phyloP scores from a whole-genome alignment of 2,113 vertebrate species.

The Phasianus colchicus region DNA sequence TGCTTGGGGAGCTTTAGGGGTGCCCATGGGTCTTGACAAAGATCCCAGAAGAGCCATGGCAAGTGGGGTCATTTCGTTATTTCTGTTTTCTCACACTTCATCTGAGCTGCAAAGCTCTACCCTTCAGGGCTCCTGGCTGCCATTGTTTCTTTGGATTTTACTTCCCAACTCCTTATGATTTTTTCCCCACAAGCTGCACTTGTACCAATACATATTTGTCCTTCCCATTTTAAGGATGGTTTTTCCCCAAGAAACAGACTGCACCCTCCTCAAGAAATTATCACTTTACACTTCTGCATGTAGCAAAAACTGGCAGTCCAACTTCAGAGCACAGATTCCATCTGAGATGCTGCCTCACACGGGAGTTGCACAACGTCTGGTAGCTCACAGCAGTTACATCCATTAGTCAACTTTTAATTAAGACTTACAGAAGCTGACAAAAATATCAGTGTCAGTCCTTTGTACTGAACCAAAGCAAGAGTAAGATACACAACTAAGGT shows the following conservation, averaged over 20 bases:
- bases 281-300: rapidly evolving
- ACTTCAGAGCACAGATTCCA: neutral
- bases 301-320: rapidly evolving
- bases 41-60: neutral
- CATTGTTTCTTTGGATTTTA: rapidly evolving
- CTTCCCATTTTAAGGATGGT: neutral
- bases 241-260: neutral
- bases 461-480: neutral
- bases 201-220: rapidly evolving
- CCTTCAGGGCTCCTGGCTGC: neutral
- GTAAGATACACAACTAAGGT: neutral
- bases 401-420: neutral
- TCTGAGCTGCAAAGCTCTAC: neutral
- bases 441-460: neutral
- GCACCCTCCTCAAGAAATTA: neutral
- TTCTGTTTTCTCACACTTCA: neutral
- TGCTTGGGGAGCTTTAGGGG: neutral
- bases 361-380: neutral
- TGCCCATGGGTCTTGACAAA: neutral
- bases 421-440: neutral
- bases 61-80: neutral
- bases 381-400: neutral
- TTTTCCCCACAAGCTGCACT: neutral
- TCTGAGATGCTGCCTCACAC: neutral
- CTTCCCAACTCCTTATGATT: neutral